Evolutionary conservation across 2,113 vertebrate species (phyloP).

Genomic region (Toxotes jaculatrix): DNA sequence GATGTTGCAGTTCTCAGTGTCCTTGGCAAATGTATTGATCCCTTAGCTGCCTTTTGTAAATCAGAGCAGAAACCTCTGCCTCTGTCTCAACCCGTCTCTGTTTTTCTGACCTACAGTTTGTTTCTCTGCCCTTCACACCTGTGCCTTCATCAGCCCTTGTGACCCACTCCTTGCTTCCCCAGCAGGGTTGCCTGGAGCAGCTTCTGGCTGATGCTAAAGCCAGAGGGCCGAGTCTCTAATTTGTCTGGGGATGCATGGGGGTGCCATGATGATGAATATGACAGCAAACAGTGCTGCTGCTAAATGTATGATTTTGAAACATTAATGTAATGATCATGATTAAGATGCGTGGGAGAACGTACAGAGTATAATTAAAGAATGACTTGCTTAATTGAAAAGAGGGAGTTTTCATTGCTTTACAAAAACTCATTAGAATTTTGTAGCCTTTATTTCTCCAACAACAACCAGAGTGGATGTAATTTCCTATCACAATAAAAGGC

Average conservation of each 20-base stretch:
- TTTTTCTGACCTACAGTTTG: slow-evolving; percentile 22
- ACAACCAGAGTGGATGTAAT: background rate
- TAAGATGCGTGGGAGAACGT: background rate
- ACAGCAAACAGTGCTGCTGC: background rate
- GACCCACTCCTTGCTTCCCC: slow-evolving; percentile 23
- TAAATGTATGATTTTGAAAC: background rate
- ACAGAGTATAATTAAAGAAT: background rate
- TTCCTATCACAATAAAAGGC: background rate
- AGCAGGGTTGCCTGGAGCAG: background rate
- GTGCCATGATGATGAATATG: background rate
- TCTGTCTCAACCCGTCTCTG: background rate
- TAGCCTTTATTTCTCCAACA: background rate
- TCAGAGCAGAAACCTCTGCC: background rate
- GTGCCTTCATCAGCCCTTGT: background rate
- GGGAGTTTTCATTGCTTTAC: background rate
- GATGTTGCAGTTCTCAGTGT: background rate
- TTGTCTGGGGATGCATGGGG: background rate
- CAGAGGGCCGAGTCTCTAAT: background rate
- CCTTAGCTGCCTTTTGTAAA: slow-evolving; percentile 27
- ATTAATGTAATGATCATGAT: background rate
- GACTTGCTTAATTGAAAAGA: background rate
- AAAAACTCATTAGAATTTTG: background rate
- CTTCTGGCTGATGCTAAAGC: background rate
- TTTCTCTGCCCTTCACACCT: slow-evolving; percentile 25
- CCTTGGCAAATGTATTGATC: slow-evolving; percentile 36